phyloP scores from a whole-genome alignment of 64 coral and sea anemone species.

The Acropora yongei region DNA sequence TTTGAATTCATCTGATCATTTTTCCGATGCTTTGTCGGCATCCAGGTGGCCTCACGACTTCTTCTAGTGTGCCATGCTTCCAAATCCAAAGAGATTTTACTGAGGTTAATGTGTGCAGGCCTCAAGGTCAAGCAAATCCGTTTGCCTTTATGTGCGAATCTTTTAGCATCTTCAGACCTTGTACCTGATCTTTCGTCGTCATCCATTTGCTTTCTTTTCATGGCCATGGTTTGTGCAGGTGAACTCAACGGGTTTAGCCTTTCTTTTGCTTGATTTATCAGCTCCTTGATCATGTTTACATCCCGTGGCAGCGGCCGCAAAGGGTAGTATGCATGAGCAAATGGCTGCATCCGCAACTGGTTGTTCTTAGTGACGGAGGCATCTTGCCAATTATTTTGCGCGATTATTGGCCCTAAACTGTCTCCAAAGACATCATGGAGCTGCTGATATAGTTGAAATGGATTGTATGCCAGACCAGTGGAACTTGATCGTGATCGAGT shows the following conservation, averaged over 20 bases:
- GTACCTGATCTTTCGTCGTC: slow-evolving; percentile 22
- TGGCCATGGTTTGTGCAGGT: background rate
- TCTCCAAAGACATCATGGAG: slow-evolving; percentile 90
- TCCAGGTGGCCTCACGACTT: background rate
- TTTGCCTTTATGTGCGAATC: background rate
- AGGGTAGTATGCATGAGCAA: slow-evolving; percentile 95
- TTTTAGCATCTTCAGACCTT: background rate
- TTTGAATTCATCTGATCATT: background rate
- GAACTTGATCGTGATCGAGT: slow-evolving; percentile 76
- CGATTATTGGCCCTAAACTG: slow-evolving; percentile 75
- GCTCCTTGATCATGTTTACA: slow-evolving; percentile 59
- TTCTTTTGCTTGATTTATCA: slow-evolving; percentile 65
- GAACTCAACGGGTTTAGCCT: background rate
- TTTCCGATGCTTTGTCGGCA: background rate
- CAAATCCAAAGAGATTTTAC: background rate
- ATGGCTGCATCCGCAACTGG: slow-evolving; percentile 80
- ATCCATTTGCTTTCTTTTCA: slow-evolving; percentile 18
- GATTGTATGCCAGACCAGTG: slow-evolving; percentile 50
- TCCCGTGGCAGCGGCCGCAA: slow-evolving; percentile 77
- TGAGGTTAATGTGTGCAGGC: background rate
- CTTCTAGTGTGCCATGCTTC: background rate
- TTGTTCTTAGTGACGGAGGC: slow-evolving; percentile 77
- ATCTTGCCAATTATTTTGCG: slow-evolving; percentile 95
- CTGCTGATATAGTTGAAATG: slow-evolving; percentile 75
- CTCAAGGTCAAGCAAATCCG: slow-evolving; percentile 17